These are phyloP conservation scores for Anoura caudifer DNA, from an alignment of 2,113 vertebrate genomes.

Conservation along the genomic window DNA sequence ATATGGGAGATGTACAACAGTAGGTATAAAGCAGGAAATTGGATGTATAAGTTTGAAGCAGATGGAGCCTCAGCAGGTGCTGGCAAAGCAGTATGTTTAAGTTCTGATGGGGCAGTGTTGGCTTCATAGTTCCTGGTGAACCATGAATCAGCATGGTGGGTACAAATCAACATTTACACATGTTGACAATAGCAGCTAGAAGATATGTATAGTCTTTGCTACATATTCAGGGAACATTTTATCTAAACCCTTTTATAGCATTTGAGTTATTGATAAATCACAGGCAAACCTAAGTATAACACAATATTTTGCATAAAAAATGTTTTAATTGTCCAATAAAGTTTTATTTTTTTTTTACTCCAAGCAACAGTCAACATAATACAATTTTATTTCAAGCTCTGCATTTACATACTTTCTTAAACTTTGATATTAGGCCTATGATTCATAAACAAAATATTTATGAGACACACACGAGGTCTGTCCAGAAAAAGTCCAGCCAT, in stretches of 20 bases:
- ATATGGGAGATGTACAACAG: not conserved
- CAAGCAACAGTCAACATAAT: not conserved
- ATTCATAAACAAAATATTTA: constrained; percentile 17
- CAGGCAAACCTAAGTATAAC: not conserved
- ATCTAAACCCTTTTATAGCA: not conserved
- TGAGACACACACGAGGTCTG: not conserved
- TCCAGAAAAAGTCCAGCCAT: too few species aligned
- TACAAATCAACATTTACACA: not conserved
- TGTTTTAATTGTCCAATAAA: not conserved
- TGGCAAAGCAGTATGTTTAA: not conserved
- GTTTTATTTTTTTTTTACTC: constrained; percentile 1
- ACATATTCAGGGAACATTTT: not conserved
- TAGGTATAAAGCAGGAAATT: not conserved
- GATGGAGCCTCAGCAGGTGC: not conserved
- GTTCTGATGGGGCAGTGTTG: not conserved
- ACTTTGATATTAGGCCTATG: not conserved
- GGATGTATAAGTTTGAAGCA: not conserved
- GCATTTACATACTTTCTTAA: not conserved
- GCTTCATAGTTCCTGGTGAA: not conserved
- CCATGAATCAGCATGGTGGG: not conserved
- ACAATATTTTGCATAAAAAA: not conserved
- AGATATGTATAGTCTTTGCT: not conserved
- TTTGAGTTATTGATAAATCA: not conserved
- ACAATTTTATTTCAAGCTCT: not conserved
- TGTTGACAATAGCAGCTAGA: not conserved